phyloP scores from a whole-genome alignment of 2,888 invertebrate species.

The Hetaerina titia region DNA sequence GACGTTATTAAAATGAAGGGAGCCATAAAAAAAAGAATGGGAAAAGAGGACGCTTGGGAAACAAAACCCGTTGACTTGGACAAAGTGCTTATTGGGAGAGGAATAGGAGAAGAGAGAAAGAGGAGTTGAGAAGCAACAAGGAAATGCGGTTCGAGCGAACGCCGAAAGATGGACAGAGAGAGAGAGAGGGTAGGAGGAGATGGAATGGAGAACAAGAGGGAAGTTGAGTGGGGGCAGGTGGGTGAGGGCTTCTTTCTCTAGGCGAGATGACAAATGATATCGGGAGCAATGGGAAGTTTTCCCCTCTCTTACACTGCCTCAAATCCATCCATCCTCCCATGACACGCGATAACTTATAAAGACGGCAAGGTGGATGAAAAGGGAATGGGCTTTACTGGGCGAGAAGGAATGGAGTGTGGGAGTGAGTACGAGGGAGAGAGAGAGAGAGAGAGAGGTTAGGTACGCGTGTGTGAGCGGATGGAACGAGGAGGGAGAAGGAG shows the following conservation, averaged over 20 bases:
- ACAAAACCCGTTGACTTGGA: background rate
- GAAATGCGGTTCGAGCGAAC: background rate
- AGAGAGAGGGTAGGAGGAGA: background rate
- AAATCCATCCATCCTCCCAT: background rate
- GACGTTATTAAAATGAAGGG: constrained; percentile 7
- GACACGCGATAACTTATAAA: constrained; percentile 27
- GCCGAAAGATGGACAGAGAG: background rate
- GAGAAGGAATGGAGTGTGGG: background rate
- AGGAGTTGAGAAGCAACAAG: background rate
- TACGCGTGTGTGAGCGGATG: background rate
- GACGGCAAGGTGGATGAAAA: background rate
- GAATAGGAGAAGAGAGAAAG: background rate
- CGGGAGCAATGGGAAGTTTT: background rate
- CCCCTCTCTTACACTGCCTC: background rate
- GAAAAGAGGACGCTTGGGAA: background rate
- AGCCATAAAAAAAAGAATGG: background rate
- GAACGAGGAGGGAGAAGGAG: background rate
- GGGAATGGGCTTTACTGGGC: background rate
- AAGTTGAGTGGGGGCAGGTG: background rate
- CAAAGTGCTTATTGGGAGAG: background rate
- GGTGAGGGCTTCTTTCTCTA: background rate
- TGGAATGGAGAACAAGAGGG: background rate
- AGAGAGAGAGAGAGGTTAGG: background rate
- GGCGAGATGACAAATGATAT: constrained; percentile 35
- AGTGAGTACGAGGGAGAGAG: background rate